Base-by-base conservation (phyloP, 1,140 invertebrate genomes). In the Zeugodacus cucurbitae region DNA sequence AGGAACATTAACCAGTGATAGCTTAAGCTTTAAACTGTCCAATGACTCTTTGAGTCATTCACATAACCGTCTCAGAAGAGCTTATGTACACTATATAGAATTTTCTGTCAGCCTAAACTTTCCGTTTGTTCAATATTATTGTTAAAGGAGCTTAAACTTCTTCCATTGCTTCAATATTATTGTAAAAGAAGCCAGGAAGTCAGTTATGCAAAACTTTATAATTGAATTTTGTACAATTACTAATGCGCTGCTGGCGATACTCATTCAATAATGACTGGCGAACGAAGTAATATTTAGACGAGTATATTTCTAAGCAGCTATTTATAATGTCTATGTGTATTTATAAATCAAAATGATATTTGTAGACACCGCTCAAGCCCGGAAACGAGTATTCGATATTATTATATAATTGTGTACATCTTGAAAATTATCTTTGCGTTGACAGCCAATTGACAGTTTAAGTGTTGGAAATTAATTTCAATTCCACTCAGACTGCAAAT, bases 381-480 rank as follows among this genome's bases (percentile, higher is more conserved):
- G 10, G 58, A 62, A 26, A 22, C 58, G 22, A 8, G 58, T 22
- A 26, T 62, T 22, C 14, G 58, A n/a, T 62, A 62, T 62, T 62
- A n/a, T n/a, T n/a, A n/a, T 26, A 62, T 62, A 62, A 62, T 62
- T 74, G 67, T 22, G 34, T 34, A 74, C 20, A 37, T 41, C 20
- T 41, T 41, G 32, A 14, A 34, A 32, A 22, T 74, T 37, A 22
- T 37, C 20, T 37, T 32, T 14, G 20, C 34, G 67, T 37, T 37
- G 34, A 74, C 67, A 74, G 67, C 5, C 34, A 74, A 74, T 74
- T 74, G 67, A 74, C 67, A 74, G 34, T n/a, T 74, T n/a, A 74
- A 74, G 67, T 74, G 67, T 37, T 74, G 67, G 7, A 74, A 74
- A 74, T 74, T 74, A 74, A 74, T 41, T 74, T 74, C 34, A 74